phyloP scores from a whole-genome alignment of 2,797 vertebrate genomes.

The Dermochelys coriacea region DNA sequence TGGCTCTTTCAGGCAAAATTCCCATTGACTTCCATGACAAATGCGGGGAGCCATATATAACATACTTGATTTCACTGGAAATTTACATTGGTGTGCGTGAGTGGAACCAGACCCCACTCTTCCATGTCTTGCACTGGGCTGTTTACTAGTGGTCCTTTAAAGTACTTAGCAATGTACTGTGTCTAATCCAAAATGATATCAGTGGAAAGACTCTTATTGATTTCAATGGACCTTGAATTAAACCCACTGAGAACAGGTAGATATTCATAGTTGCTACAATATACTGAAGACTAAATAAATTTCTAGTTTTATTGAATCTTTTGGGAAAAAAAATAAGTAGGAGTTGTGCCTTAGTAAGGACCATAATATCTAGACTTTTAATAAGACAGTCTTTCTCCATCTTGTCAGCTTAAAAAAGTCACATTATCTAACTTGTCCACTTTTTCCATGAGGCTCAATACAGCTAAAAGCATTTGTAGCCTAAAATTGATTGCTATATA shows the following conservation, averaged over 20 bases:
- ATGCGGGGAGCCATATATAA: background rate
- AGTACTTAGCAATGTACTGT: constrained; percentile 35
- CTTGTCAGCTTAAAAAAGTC: background rate
- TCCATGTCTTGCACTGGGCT: constrained; percentile 24
- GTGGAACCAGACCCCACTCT: background rate
- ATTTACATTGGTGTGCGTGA: background rate
- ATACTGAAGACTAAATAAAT: background rate
- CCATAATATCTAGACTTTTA: background rate
- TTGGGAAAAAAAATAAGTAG: constrained; percentile 9
- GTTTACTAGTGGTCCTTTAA: constrained; percentile 18
- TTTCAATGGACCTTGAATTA: constrained; percentile 12
- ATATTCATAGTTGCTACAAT: background rate
- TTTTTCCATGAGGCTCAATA: background rate
- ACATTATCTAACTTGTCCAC: background rate
- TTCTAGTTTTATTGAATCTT: constrained; percentile 3
- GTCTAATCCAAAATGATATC: background rate
- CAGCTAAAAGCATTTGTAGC: background rate
- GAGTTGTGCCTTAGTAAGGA: background rate
- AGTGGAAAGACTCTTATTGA: background rate
- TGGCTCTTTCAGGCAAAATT: background rate
- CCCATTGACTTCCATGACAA: background rate
- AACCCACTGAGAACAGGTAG: background rate
- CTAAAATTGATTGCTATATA: background rate
- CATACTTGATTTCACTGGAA: constrained; percentile 21
- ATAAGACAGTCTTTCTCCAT: background rate